Evolutionary conservation across 2,113 vertebrate genomes (phyloP), one percentile per base, ranked within the genome.

Genomic region (Beaufortia kweichowensis): DNA sequence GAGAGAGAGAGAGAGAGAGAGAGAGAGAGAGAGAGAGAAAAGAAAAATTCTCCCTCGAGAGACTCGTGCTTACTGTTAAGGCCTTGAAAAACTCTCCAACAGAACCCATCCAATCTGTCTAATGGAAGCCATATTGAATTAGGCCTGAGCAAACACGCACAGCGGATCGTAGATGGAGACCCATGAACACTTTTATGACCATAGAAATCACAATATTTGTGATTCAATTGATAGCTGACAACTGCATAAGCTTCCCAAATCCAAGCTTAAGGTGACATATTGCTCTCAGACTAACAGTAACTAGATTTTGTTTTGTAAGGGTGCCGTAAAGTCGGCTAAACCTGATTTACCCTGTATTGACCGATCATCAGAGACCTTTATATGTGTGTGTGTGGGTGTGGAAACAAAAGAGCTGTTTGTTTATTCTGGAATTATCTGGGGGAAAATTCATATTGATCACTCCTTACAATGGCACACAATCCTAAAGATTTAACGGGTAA

Each of bases 121-220:
- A 83, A 85, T 84, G 76, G 80, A 78, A 80, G 75, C 76, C 78
- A 62, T 80, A 84, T 82, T 82, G 78, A 78, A 84, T 83, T 83
- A 84, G 71, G 8, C 43, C 50, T 1, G 76, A 3, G 31, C 71
- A 28, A 82, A 82, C 76, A 69, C 56, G 23, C 15, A 62, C 60
- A 28, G 55, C 14, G 70, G 35, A 73, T 29, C 55, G 62, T 23
- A 56, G 77, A 75, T 63, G 35, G 10, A 64, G 59, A 75, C 43
- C 12, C 17, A 4, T 67, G 7, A 46, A 55, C 60, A 48, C 60
- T 41, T 70, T 64, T 68, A 64, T 39, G 53, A 57, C 63, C 39
- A 55, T 29, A 82, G 29, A 77, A 77, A 74, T 77, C 79, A 63
- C 70, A 72, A 69, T 84, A 77, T 81, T 76, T 79, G 68, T 53